phyloP scores from a whole-genome alignment of 2,888 invertebrate species.

The Biston betularia region DNA sequence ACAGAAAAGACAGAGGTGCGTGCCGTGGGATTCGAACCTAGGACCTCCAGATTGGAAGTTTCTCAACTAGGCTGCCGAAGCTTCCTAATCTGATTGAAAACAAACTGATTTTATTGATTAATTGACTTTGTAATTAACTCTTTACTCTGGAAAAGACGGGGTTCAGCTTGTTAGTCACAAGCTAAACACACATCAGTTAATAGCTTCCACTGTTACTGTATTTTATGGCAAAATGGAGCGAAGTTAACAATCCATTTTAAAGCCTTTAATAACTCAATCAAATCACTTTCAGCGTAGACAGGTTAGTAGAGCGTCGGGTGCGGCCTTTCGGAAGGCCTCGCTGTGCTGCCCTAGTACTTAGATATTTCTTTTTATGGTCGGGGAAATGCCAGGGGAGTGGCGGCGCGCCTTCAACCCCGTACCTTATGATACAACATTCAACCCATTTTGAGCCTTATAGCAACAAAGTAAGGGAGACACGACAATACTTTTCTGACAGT shows the following conservation, averaged over 20 bases:
- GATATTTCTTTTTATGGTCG: constrained; percentile 84
- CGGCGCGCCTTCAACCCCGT: constrained; percentile 66
- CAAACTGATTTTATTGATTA: too few species aligned
- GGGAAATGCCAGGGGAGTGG: constrained; percentile 84
- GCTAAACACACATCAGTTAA: constrained; percentile 1
- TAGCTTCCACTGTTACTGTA: not conserved
- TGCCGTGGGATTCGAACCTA: too few species aligned
- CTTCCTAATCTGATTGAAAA: too few species aligned
- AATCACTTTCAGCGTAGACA: constrained; percentile 49
- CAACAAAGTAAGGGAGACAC: constrained; percentile 6
- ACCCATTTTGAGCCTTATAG: constrained; percentile 47
- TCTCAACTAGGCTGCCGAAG: too few species aligned
- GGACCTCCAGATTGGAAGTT: too few species aligned
- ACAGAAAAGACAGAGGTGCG: too few species aligned
- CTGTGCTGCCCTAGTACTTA: constrained; percentile 73
- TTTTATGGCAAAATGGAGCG: constrained; percentile 7
- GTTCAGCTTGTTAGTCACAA: not conserved
- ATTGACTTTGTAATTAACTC: too few species aligned
- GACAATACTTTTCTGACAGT: not conserved
- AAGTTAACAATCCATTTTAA: constrained; percentile 25
- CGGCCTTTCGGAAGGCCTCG: constrained; percentile 77
- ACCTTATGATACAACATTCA: constrained; percentile 62
- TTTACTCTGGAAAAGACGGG: too few species aligned
- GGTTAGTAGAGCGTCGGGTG: constrained; percentile 81
- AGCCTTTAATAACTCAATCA: constrained; percentile 32